These are phyloP conservation scores for Lasioglossum morio DNA, from an alignment of 2,888 invertebrate genomes.

Conservation along the genomic window DNA sequence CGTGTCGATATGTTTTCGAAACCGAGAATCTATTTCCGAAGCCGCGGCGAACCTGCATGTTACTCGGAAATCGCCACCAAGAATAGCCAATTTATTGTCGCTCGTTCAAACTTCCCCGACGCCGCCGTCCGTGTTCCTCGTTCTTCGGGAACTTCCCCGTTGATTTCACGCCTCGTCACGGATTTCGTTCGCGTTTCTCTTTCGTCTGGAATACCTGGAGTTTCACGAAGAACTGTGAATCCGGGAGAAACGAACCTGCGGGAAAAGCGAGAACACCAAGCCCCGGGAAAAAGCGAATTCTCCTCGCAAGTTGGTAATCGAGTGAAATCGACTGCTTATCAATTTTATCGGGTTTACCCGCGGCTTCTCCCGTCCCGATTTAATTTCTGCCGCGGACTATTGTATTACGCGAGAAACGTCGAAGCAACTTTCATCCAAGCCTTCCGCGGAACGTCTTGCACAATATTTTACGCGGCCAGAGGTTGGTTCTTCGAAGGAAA, in stretches of 20 bases:
- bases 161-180: not conserved
- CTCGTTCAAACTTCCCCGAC: not conserved
- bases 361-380: constrained; percentile 25
- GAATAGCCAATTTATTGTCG: constrained; percentile 31
- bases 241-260: not conserved
- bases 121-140: not conserved
- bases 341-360: constrained; percentile 10
- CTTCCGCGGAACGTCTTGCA: not conserved
- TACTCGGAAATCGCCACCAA: constrained; percentile 26
- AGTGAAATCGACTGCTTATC: constrained; percentile 36
- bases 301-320: constrained; percentile 21
- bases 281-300: constrained; percentile 11
- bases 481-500: constrained; percentile 3
- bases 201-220: not conserved
- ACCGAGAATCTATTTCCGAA: constrained; percentile 22
- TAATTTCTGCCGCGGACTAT: constrained; percentile 30
- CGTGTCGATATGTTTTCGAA: constrained; percentile 20
- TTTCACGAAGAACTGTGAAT: not conserved
- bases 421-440: constrained; percentile 9
- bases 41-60: not conserved
- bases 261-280: not conserved
- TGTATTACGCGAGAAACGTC: constrained; percentile 26
- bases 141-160: not conserved
- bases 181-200: not conserved
- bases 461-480: constrained; percentile 12